Conservation (phyloP, 2,113 vertebrate species). For the Pseudopipra pipra region DNA sequence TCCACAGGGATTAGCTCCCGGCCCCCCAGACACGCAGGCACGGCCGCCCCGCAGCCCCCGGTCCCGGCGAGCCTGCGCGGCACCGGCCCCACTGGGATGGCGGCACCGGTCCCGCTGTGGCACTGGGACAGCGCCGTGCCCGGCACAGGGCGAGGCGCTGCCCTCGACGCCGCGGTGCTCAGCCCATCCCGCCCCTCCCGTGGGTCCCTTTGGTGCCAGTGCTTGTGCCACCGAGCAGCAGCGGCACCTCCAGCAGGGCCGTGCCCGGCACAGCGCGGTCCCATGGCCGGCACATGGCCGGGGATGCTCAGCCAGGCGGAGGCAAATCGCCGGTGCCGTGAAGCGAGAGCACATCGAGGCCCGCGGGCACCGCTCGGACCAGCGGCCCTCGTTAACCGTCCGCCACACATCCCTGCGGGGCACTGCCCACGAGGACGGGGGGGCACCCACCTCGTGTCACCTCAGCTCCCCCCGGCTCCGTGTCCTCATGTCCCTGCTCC, state of each 20-base stretch:
- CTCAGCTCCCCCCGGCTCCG: not conserved
- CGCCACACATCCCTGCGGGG: not conserved
- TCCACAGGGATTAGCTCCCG: constrained; percentile 27
- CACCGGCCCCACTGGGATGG: not conserved
- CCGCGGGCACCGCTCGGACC: not conserved
- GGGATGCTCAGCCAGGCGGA: constrained; percentile 43
- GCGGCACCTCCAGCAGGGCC: not conserved
- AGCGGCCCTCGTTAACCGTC: not conserved
- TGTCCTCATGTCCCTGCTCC: not conserved
- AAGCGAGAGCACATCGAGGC: constrained; percentile 55
- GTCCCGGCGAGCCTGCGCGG: rapidly evolving
- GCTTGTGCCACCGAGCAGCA: rapidly evolving
- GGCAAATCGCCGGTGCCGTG: not conserved
- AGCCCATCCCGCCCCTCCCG: not conserved
- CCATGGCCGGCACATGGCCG: not conserved
- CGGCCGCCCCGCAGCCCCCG: not conserved
- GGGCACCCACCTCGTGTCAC: not conserved
- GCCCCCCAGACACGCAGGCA: not conserved
- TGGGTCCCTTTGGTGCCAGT: not conserved
- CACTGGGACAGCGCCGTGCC: rapidly evolving
- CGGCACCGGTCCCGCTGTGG: not conserved
- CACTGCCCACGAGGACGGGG: not conserved
- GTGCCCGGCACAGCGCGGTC: not conserved
- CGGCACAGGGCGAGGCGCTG: not conserved
- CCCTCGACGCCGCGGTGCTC: rapidly evolving